Evolutionary conservation across 2,113 vertebrate genomes (phyloP).

Genomic region (Dipodomys merriami): DNA sequence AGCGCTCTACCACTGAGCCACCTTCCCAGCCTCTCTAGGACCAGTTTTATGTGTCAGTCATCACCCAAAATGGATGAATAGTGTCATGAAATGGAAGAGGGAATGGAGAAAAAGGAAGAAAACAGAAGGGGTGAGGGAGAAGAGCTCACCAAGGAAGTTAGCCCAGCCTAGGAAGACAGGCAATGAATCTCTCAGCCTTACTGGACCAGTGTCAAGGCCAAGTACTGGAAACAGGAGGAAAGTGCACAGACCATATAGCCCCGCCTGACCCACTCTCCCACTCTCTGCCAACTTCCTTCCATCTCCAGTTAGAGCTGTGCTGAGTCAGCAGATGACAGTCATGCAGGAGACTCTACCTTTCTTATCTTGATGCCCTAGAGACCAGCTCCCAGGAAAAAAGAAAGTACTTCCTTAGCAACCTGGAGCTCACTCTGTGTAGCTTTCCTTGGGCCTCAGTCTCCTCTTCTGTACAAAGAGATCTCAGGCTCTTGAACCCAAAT

Average conservation of each 20-base stretch:
- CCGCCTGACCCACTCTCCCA: not conserved
- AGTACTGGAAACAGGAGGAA: not conserved
- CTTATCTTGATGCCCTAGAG: not conserved
- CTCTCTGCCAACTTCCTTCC: not conserved
- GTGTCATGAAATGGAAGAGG: not conserved
- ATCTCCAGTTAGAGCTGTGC: not conserved
- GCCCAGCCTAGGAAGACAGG: not conserved
- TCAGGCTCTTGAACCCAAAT: not conserved
- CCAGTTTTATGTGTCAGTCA: conserved; percentile 22
- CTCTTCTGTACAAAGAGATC: not conserved
- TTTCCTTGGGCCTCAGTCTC: not conserved
- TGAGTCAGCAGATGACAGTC: not conserved
- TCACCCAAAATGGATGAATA: conserved; percentile 39
- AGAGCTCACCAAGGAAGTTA: not conserved
- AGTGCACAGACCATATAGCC: not conserved
- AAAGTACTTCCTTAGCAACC: not conserved
- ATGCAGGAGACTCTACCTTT: not conserved
- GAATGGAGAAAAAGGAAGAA: not conserved
- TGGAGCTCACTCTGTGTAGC: not conserved
- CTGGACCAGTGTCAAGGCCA: not conserved
- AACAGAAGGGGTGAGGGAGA: not conserved
- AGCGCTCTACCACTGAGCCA: too few relatives aligned
- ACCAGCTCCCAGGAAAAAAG: too few relatives aligned
- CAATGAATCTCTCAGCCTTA: not conserved
- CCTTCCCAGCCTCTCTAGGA: not conserved